A percentile compares a stretch with the other conserved stretches of the same genome.
Conservation (phyloP, 2,888 invertebrate genomes). For the Galerucella nymphaeae region DNA sequence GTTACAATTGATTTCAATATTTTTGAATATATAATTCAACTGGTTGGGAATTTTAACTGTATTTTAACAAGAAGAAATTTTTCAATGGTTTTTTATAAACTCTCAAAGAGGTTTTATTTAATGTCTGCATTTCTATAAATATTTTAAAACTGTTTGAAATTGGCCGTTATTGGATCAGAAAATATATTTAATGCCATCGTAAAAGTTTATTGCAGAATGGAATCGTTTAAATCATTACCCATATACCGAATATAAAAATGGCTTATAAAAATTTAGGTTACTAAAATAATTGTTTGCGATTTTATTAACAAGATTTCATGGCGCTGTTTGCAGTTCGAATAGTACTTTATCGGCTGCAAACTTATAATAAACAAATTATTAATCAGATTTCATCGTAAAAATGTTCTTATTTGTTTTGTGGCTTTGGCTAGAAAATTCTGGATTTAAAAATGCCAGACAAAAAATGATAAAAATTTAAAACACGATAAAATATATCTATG, state of each 20-base stretch:
- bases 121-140: background rate
- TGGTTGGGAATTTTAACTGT: background rate
- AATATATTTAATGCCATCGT: background rate
- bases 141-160: constrained; percentile 7
- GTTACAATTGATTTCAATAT: no score
- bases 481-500: no score
- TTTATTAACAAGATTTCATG: background rate
- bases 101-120: background rate
- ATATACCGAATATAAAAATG: background rate
- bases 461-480: no score
- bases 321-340: background rate
- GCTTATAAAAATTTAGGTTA: background rate
- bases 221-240: constrained; percentile 5
- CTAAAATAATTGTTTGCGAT: background rate
- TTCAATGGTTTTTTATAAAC: background rate
- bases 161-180: constrained; percentile 5
- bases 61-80: background rate
- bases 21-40: no score
- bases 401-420: no score
- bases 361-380: background rate
- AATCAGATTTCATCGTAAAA: background rate
- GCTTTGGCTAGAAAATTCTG: no score
- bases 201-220: background rate
- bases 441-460: no score
- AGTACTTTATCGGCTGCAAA: background rate